Evolutionary conservation across 1,140 invertebrate species (phyloP).

Genomic region (Lordiphosa stackelbergi): DNA sequence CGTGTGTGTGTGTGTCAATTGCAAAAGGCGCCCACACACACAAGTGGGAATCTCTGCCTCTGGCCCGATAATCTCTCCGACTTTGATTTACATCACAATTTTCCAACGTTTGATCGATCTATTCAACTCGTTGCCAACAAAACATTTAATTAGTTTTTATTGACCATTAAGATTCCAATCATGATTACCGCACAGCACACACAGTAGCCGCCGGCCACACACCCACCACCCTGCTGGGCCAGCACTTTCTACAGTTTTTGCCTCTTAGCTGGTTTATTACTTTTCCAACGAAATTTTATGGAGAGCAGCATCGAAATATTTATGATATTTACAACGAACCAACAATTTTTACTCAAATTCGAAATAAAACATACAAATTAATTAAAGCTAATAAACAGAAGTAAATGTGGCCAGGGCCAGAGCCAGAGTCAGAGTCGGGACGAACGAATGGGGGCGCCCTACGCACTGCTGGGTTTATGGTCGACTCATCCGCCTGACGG

Average conservation of each 20-base stretch:
- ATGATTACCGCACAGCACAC: constrained; percentile 26
- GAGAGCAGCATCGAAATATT: constrained; percentile 56
- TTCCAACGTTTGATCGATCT: constrained; percentile 52
- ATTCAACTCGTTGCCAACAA: constrained; percentile 16
- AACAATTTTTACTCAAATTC: constrained; percentile 54
- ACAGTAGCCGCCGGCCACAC: constrained; percentile 46
- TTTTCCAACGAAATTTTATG: constrained; percentile 52
- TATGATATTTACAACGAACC: constrained; percentile 64
- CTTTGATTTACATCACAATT: constrained; percentile 57
- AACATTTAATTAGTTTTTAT: constrained; percentile 67
- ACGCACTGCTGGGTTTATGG: constrained; percentile 55
- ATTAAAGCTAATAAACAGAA: constrained; percentile 68
- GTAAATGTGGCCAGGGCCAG: constrained; percentile 39
- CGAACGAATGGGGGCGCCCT: constrained; percentile 55
- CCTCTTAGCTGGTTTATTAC: constrained; percentile 47
- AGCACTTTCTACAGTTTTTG: constrained; percentile 51
- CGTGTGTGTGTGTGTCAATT: constrained; percentile 23
- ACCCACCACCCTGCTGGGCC: constrained; percentile 30
- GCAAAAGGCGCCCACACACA: constrained; percentile 22
- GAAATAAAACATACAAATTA: constrained; percentile 76
- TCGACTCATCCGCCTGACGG: neutral
- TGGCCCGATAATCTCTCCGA: constrained; percentile 25
- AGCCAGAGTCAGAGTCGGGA: constrained; percentile 31
- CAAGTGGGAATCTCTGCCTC: constrained; percentile 11
- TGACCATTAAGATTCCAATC: constrained; percentile 67